phyloP scores from a whole-genome alignment of 1,140 invertebrate genomes.

The Euwallacea similis region DNA sequence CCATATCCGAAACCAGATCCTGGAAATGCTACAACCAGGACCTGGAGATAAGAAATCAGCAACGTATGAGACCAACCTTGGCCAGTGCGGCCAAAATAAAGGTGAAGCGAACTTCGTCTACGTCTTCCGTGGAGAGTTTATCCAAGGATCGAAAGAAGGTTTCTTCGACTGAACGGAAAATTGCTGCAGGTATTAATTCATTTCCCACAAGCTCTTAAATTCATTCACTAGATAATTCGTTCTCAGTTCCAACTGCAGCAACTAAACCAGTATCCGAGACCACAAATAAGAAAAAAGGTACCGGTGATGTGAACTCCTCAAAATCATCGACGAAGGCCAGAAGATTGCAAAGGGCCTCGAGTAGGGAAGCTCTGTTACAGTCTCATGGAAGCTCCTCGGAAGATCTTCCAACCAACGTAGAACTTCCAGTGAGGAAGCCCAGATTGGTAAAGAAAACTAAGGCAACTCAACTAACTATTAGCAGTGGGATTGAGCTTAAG shows the following conservation, averaged over 20 bases:
- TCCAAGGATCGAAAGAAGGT: conserved; percentile 40
- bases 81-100: conserved; percentile 34
- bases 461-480: conserved; percentile 44
- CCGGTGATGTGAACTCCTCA: too few relatives aligned
- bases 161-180: conserved; percentile 9
- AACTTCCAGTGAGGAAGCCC: conserved; percentile 49
- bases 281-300: too few relatives aligned
- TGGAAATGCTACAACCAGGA: conserved; percentile 43
- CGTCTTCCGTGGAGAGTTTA: conserved; percentile 56
- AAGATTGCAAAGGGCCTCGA: conserved; percentile 56
- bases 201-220: neutral
- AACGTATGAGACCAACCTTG: conserved; percentile 39
- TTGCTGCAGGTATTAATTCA: neutral
- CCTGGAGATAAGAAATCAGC: conserved; percentile 33
- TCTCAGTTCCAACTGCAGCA: too few relatives aligned
- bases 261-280: neutral
- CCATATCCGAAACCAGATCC: conserved; percentile 55
- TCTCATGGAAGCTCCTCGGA: conserved; percentile 58
- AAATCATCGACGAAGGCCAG: conserved; percentile 50
- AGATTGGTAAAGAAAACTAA: conserved; percentile 49
- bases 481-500: conserved; percentile 46
- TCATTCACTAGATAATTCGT: too few relatives aligned
- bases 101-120: conserved; percentile 50
- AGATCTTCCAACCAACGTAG: conserved; percentile 52
- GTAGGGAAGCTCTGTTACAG: conserved; percentile 55